Conservation (phyloP, 2,113 vertebrate genomes). For the Aegotheles bennettii region DNA sequence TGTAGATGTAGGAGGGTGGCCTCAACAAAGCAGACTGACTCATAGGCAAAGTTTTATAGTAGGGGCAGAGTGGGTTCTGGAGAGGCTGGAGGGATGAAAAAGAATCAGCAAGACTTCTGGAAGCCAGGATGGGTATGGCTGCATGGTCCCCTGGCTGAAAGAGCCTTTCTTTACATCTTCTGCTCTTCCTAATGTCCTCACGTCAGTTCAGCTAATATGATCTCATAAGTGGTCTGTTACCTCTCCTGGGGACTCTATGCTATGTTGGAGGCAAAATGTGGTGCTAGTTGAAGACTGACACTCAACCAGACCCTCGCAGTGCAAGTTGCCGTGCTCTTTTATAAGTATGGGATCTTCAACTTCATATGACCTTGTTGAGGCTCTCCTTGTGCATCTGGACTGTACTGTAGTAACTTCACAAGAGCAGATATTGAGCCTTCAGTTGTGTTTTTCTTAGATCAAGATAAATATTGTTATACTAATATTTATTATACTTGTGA, state of each 20-base stretch:
- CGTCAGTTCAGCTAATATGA: neutral
- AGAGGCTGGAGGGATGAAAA: neutral
- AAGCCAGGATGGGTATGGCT: no score
- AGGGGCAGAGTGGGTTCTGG: neutral
- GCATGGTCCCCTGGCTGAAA: neutral
- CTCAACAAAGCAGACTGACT: neutral
- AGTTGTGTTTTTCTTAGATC: neutral
- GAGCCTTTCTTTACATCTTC: neutral
- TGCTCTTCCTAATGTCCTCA: neutral
- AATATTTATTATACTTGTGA: neutral
- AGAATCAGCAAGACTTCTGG: neutral
- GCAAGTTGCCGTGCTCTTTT: neutral
- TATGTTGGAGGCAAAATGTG: accelerated
- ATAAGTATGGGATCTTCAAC: neutral
- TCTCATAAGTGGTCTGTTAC: neutral
- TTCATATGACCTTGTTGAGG: accelerated
- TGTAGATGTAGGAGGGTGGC: neutral
- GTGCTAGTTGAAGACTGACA: neutral
- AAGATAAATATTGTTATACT: neutral
- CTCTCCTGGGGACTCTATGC: neutral
- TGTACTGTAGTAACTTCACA: neutral
- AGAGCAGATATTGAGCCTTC: neutral
- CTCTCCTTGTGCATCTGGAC: neutral
- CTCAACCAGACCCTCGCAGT: neutral
- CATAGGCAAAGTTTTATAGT: neutral